Evolutionary conservation across 2,113 vertebrate genomes (phyloP), one percentile per base, ranked within the genome.

Genomic region (Periophthalmus modestus): DNA sequence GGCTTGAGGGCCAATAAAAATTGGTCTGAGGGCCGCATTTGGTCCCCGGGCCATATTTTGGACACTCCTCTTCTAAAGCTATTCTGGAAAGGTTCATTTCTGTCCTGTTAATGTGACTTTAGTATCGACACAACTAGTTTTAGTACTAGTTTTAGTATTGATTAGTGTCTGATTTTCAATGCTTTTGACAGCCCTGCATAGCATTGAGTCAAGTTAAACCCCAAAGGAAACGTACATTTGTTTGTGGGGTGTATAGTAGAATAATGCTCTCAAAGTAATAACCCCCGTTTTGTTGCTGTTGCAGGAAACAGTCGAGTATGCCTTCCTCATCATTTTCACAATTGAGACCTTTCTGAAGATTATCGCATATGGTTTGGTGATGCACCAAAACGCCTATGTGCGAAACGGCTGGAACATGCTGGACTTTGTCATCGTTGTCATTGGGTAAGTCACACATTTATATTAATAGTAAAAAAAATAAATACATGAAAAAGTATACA

Each of bases 241-340:
- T 18, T 39, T 39, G 18, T 18, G 15, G 6, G 3, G 55, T 21
- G 5, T 34, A n/a, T n/a, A 7, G 10, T 3, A 12, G 18, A 48
- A 23, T 48, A 13, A 5, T 48, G 12, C 43, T 65, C n/a, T 47
- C 19, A 16, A 16, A 24, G 50, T 28, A 67, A 34, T 59, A 47
- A 57, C 21, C 66, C 61, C 4, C 18, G 1, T 61, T n/a, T 6
- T 71, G 15, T 61, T 78, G 63, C 81, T 77, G 36, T 83, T 91
- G 68, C 93, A 99, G 98, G 98, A 99, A 97, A 98, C 97, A 94
- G 98, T 99, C 91, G 98, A 99, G 95, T 99, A 99, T 96, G 97
- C 97, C 96, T 99, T 99, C 95, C 97, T 99, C 92, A 97, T 99
- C 91, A 97, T 99, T 95, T 99, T 99, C 95, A 99, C 97, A 88